Percentiles rank a stretch among this genome's conserved stretches.
These are phyloP conservation scores for Hoplostethus mediterraneus DNA, from an alignment of 2,797 vertebrate species.

Conservation along the genomic window DNA sequence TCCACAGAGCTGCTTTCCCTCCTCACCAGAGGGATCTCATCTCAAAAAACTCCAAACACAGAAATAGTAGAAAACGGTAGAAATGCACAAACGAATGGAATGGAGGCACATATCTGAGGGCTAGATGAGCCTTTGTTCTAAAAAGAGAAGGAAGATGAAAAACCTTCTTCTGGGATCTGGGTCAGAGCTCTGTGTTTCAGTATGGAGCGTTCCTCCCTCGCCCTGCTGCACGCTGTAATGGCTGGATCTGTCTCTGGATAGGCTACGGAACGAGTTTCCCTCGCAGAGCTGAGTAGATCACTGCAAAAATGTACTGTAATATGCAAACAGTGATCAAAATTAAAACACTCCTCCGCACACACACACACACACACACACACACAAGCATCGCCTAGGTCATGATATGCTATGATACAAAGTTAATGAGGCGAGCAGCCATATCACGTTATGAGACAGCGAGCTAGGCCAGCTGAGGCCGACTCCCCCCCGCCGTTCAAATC, in stretches of 20 bases:
- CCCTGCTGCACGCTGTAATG: conserved; percentile 56
- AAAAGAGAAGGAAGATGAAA: conserved; percentile 77
- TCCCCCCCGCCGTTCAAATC: conserved; percentile 46
- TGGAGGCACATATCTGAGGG: conserved; percentile 75
- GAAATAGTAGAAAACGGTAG: conserved; percentile 56
- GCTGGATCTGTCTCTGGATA: conserved; percentile 58
- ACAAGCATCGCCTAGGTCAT: conserved; percentile 20
- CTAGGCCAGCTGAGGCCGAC: conserved; percentile 48
- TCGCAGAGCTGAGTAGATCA: conserved; percentile 45
- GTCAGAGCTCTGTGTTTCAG: conserved; percentile 78
- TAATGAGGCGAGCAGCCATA: conserved; percentile 61
- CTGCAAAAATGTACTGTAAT: conserved; percentile 37
- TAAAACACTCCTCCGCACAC: conserved; percentile 28
- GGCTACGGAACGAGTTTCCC: conserved; percentile 33
- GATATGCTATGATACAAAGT: conserved; percentile 44
- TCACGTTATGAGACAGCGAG: conserved; percentile 51
- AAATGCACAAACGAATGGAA: conserved; percentile 68
- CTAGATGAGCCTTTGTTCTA: conserved; percentile 79
- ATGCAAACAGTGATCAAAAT: conserved; percentile 56
- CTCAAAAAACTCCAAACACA: conserved; percentile 48
- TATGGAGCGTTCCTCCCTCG: conserved; percentile 44
- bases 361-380: conserved; percentile 14
- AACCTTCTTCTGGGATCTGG: conserved; percentile 77
- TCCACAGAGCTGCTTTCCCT: conserved; percentile 47
- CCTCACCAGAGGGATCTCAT: conserved; percentile 50